Evolutionary conservation across 1,140 invertebrate genomes (phyloP).

Genomic region (Drosophila nigromelanica): DNA sequence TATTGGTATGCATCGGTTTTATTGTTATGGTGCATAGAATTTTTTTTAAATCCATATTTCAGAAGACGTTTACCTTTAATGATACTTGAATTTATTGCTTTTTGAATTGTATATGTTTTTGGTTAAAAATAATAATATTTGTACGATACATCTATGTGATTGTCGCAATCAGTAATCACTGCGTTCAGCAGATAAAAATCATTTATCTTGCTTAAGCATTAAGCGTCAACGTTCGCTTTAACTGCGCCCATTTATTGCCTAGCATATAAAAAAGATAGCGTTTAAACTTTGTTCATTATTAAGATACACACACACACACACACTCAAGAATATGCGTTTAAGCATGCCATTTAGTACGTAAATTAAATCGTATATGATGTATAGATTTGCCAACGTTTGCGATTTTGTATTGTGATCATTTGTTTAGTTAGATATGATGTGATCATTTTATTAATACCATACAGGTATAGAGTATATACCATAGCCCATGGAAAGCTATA

Average conservation of each 20-base stretch:
- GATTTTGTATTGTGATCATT: conserved; percentile 43
- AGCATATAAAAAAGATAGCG: conserved; percentile 34
- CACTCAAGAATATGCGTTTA: conserved; percentile 43
- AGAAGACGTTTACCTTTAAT: background rate
- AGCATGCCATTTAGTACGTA: conserved; percentile 60
- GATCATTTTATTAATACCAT: conserved; percentile 24
- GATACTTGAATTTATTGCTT: background rate
- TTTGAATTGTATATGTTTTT: background rate
- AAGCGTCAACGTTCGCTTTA: too few relatives aligned
- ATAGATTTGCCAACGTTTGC: conserved; percentile 8
- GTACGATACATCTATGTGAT: too few relatives aligned
- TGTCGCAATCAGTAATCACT: too few relatives aligned
- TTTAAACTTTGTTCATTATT: conserved; percentile 39
- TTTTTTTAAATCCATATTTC: conserved; percentile 18
- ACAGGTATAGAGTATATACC: conserved; percentile 11
- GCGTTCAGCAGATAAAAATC: too few relatives aligned
- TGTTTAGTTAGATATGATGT: conserved; percentile 48
- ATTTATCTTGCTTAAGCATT: too few relatives aligned
- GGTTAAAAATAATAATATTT: too few relatives aligned
- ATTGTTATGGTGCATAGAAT: conserved; percentile 60
- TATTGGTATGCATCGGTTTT: conserved; percentile 24
- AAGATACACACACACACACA: background rate
- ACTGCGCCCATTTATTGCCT: too few relatives aligned
- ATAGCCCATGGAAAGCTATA: conserved; percentile 11
- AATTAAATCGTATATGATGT: background rate